Conservation (phyloP, 2,888 invertebrate genomes). For the Apodemia mormo region DNA sequence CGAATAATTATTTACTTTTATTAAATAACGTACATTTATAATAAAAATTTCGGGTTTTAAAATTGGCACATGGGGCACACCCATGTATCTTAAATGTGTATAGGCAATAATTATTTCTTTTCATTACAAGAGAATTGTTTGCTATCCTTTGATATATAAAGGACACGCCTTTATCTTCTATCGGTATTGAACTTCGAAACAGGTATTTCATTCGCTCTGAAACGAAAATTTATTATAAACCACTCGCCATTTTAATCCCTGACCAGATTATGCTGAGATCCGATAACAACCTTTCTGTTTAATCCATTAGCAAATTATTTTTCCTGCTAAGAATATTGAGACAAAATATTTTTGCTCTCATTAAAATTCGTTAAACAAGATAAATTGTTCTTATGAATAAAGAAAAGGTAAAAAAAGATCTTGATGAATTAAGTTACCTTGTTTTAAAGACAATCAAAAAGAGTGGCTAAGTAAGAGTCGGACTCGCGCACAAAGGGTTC, state of each 20-base stretch:
- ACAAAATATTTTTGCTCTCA: background rate
- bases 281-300: constrained; percentile 15
- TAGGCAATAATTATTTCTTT: background rate
- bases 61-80: too few species aligned
- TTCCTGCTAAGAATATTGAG: background rate
- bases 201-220: background rate
- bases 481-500: too few species aligned
- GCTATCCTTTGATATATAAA: background rate
- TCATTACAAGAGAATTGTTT: background rate
- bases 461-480: too few species aligned
- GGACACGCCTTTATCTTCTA: background rate
- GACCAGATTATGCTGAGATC: constrained; percentile 7
- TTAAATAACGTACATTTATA: too few species aligned
- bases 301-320: background rate
- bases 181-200: background rate
- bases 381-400: background rate
- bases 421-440: too few species aligned
- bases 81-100: too few species aligned
- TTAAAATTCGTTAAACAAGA: background rate
- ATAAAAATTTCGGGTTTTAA: too few species aligned
- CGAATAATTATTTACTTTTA: too few species aligned
- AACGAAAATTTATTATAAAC: constrained; percentile 10
- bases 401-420: too few species aligned
- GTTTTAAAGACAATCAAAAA: too few species aligned
- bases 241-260: constrained; percentile 6